Percentiles rank a stretch among this genome's conserved stretches.
These are phyloP conservation scores for Pocillopora verrucosa DNA, from an alignment of 64 coral and sea anemone genomes.

Conservation along the genomic window DNA sequence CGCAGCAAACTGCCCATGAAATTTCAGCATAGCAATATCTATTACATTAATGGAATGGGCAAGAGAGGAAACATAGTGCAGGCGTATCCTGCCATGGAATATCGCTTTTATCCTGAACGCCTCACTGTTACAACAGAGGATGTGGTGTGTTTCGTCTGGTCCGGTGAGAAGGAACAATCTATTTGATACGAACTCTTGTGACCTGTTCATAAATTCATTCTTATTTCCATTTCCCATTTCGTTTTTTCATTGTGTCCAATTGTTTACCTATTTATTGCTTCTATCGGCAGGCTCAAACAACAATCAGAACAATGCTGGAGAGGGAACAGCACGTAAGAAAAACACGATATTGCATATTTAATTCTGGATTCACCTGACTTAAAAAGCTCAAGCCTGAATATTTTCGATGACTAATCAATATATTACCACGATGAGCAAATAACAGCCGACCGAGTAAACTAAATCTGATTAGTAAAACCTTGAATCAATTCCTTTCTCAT, in stretches of 20 bases:
- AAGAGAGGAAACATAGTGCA: conserved; percentile 66
- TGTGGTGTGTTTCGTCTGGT: conserved; percentile 57
- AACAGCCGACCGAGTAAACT: background rate
- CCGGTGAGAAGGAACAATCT: conserved; percentile 6
- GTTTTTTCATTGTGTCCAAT: background rate
- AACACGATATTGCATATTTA: background rate
- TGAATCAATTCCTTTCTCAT: background rate
- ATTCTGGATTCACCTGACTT: no score
- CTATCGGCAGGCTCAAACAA: conserved; percentile 24
- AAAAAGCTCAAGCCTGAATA: background rate
- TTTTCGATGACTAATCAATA: background rate
- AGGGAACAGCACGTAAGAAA: conserved; percentile 35
- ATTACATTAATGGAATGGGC: conserved; percentile 55
- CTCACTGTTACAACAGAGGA: conserved; percentile 37
- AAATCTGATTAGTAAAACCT: background rate
- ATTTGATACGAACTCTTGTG: no score
- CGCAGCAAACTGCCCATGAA: background rate
- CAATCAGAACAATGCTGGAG: conserved; percentile 29
- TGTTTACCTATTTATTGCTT: background rate
- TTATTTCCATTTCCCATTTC: background rate
- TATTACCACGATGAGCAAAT: background rate
- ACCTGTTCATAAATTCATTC: no score
- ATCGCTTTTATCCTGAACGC: conserved; percentile 56
- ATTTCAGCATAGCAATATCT: conserved; percentile 46
- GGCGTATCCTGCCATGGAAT: conserved; percentile 61